Percentiles rank a stretch among this genome's conserved stretches.
Evolutionary conservation across 2,888 invertebrate genomes (phyloP).

Genomic region (Odontocolon sp.): DNA sequence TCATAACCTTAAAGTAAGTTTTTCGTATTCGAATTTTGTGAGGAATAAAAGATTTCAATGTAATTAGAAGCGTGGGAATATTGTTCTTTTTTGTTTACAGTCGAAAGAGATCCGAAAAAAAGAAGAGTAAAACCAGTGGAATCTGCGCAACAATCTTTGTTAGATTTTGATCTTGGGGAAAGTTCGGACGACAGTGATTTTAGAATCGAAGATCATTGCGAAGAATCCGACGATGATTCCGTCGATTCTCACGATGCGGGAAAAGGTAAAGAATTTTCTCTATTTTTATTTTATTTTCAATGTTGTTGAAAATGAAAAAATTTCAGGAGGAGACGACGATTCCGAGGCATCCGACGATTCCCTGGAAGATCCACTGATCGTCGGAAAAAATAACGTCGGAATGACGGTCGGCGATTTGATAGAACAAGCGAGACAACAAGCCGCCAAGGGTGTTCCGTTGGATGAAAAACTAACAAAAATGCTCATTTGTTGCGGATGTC

Average conservation of each 20-base stretch:
- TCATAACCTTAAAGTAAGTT: not conserved
- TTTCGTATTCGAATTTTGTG: no score
- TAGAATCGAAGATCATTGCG: conserved; percentile 92
- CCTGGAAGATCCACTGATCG: conserved; percentile 77
- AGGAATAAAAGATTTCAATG: not conserved
- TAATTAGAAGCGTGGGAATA: not conserved
- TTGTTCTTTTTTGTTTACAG: conserved; percentile 71
- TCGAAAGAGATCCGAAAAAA: conserved; percentile 90
- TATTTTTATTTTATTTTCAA: conserved; percentile 5
- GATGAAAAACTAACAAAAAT: conserved; percentile 85
- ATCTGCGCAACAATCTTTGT: conserved; percentile 86
- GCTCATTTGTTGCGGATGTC: conserved; percentile 94
- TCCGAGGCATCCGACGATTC: conserved; percentile 80
- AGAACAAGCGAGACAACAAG: conserved; percentile 82
- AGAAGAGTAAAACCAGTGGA: conserved; percentile 91
- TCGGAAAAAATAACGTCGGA: conserved; percentile 76
- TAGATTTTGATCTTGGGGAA: conserved; percentile 93
- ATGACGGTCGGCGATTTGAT: conserved; percentile 82
- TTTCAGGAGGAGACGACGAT: conserved; percentile 71
- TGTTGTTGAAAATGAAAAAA: conserved; percentile 40
- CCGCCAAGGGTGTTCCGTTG: conserved; percentile 77
- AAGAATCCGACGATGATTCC: conserved; percentile 90
- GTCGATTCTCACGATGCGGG: conserved; percentile 87
- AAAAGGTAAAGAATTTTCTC: conserved; percentile 80
- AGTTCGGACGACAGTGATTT: conserved; percentile 98